Evolutionary conservation across 2,797 vertebrate genomes (phyloP).

Genomic region (Sus cebifrons): DNA sequence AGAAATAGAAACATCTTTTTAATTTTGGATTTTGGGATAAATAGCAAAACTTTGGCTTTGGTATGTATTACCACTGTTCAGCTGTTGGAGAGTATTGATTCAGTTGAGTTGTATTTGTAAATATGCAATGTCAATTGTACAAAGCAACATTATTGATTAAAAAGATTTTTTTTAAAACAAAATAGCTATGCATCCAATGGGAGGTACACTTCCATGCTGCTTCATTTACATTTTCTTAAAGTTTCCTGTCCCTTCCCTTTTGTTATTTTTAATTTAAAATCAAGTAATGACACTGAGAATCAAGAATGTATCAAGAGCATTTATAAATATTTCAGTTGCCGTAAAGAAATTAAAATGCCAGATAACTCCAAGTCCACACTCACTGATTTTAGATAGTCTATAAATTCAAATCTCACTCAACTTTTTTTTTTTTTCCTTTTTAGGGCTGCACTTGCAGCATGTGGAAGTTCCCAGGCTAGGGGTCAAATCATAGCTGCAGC

Average conservation of each 20-base stretch:
- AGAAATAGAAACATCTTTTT: neutral
- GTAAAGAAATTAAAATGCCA: conserved; percentile 33
- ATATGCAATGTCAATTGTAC: neutral
- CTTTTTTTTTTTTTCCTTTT: too few species aligned
- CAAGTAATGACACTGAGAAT: neutral
- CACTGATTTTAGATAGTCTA: conserved; percentile 53
- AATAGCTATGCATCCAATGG: neutral
- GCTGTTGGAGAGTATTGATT: conserved; percentile 36
- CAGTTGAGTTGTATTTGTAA: conserved; percentile 45
- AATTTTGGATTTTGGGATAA: conserved; percentile 24
- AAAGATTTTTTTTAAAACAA: neutral
- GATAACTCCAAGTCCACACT: neutral
- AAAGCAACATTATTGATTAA: neutral
- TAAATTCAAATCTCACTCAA: conserved; percentile 28
- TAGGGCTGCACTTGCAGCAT: too few species aligned
- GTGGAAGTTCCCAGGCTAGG: too few species aligned
- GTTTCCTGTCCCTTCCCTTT: neutral
- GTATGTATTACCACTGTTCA: conserved; percentile 26
- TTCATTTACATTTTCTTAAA: neutral
- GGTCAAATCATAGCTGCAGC: too few species aligned
- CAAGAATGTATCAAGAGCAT: conserved; percentile 12
- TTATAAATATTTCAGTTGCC: conserved; percentile 45
- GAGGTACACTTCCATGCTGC: neutral
- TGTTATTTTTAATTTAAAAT: conserved; percentile 63
- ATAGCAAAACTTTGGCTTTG: neutral